Percentiles rank a stretch among this genome's conserved stretches.
Evolutionary conservation across 2,797 vertebrate species (phyloP).

Genomic region (Spinus olivaceus): DNA sequence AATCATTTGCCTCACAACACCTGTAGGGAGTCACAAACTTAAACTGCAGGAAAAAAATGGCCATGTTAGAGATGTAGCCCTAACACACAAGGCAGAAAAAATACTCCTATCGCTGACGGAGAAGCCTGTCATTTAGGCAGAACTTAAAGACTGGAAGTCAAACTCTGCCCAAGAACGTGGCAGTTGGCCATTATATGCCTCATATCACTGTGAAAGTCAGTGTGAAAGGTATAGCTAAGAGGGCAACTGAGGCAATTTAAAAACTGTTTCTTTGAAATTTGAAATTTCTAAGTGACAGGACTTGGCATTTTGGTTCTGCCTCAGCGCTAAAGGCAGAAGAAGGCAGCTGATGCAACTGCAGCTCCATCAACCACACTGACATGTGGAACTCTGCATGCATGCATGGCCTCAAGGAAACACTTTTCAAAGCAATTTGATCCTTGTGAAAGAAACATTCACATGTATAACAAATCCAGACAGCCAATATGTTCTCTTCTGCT

Average conservation of each 20-base stretch:
- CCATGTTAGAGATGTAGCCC: background rate
- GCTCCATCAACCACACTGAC: background rate
- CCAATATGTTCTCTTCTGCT: background rate
- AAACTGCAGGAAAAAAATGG: background rate
- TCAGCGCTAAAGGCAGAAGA: background rate
- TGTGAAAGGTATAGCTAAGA: background rate
- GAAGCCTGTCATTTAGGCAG: background rate
- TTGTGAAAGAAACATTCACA: background rate
- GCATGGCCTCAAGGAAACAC: background rate
- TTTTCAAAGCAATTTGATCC: background rate
- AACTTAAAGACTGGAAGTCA: background rate
- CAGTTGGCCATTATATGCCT: background rate
- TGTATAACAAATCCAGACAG: background rate
- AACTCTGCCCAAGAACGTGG: background rate
- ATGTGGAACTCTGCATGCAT: accelerated
- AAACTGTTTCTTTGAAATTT: background rate
- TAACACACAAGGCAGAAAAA: background rate
- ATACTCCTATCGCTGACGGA: background rate
- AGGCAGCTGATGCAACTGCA: background rate
- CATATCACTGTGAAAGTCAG: background rate
- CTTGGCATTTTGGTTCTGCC: background rate
- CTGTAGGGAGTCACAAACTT: background rate
- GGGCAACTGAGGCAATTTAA: background rate
- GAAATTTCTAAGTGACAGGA: background rate
- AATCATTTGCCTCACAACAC: background rate